A percentile compares a stretch with the other conserved stretches of the same genome.
Evolutionary conservation across 2,888 invertebrate genomes (phyloP).

Genomic region (Synanthedon formicaeformis): DNA sequence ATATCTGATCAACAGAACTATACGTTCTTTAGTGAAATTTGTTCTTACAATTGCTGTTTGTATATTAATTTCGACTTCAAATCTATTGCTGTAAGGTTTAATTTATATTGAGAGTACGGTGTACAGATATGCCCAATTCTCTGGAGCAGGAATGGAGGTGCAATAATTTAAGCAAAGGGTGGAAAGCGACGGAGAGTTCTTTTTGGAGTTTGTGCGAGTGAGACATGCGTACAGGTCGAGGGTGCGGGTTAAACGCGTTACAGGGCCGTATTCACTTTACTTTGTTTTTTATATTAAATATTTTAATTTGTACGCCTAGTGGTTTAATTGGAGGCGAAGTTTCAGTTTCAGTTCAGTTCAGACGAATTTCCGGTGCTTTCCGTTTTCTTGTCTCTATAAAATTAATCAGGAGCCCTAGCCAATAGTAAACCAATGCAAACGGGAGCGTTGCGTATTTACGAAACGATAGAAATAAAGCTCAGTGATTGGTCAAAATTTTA

Average conservation of each 20-base stretch:
- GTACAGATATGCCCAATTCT: conserved; percentile 28
- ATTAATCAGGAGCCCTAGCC: too few species aligned
- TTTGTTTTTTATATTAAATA: background rate
- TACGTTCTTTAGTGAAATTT: conserved; percentile 52
- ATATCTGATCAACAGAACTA: conserved; percentile 38
- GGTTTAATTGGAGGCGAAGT: too few species aligned
- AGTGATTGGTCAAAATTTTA: too few species aligned
- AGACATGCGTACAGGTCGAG: conserved; percentile 65
- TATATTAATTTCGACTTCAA: conserved; percentile 17
- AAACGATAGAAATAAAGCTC: too few species aligned
- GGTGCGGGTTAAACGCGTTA: conserved; percentile 58
- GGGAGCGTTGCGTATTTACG: too few species aligned
- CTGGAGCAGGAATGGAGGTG: conserved; percentile 41
- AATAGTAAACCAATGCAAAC: too few species aligned
- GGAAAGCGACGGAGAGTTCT: conserved; percentile 67
- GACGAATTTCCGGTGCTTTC: too few species aligned
- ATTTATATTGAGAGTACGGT: conserved; percentile 14
- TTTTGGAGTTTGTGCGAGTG: conserved; percentile 71
- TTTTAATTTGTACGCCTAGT: too few species aligned
- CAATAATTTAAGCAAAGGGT: conserved; percentile 70
- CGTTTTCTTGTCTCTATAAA: too few species aligned
- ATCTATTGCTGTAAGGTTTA: conserved; percentile 13
- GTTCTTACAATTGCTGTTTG: conserved; percentile 26
- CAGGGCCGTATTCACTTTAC: conserved; percentile 28
- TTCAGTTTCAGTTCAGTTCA: too few species aligned